phyloP scores from a whole-genome alignment of 2,797 vertebrate species.

The Vireo griseus region DNA sequence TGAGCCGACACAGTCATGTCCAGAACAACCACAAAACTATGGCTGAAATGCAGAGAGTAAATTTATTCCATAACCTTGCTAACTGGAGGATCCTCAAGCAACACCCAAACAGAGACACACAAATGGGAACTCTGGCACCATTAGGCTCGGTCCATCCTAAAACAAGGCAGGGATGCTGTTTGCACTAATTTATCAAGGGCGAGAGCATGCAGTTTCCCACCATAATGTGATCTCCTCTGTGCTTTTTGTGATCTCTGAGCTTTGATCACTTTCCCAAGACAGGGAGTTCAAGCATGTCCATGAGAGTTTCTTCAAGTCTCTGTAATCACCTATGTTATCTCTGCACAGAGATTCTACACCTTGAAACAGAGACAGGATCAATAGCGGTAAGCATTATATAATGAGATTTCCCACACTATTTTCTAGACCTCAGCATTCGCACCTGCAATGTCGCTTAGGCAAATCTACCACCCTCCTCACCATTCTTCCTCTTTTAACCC shows the following conservation, averaged over 20 bases:
- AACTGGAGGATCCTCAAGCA: background rate
- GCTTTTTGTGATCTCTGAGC: background rate
- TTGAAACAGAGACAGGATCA: background rate
- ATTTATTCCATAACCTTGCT: background rate
- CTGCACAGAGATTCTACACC: background rate
- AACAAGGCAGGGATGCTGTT: background rate
- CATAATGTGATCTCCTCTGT: background rate
- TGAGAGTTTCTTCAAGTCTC: background rate
- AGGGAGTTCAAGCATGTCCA: background rate
- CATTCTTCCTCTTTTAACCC: background rate
- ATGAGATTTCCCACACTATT: background rate
- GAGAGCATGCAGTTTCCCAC: rapidly evolving
- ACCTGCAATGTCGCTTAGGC: background rate
- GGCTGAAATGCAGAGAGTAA: background rate
- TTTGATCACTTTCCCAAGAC: background rate
- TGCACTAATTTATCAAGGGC: background rate
- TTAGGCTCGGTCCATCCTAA: background rate
- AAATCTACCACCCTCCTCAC: background rate
- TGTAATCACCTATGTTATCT: background rate
- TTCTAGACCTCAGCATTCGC: background rate
- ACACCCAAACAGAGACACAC: rapidly evolving
- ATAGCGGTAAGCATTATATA: background rate
- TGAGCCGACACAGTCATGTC: rapidly evolving
- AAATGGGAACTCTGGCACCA: rapidly evolving
- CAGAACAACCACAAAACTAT: background rate